Evolutionary conservation across 1,140 invertebrate species (phyloP).

Genomic region (Dinoponera quadriceps): DNA sequence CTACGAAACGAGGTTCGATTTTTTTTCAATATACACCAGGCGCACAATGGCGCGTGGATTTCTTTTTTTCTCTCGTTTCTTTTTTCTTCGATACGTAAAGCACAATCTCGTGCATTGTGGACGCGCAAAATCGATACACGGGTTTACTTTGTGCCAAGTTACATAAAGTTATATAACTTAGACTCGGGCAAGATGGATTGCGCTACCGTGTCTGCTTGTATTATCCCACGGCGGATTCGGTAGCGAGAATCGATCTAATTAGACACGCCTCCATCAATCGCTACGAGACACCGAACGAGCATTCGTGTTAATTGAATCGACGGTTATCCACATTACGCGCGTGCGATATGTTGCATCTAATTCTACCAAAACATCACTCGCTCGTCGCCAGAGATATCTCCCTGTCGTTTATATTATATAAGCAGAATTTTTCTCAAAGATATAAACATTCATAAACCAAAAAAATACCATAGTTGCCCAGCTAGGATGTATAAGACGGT

Average conservation of each 20-base stretch:
- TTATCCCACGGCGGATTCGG: conserved; percentile 51
- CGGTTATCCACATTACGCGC: background rate
- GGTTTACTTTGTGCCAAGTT: no score
- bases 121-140: no score
- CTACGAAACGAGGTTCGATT: background rate
- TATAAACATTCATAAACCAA: no score
- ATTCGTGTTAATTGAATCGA: conserved; percentile 61
- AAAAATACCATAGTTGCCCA: no score
- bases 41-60: no score
- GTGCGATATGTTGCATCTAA: background rate
- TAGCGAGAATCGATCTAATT: conserved; percentile 67
- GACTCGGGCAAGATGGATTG: conserved; percentile 55
- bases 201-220: conserved; percentile 19
- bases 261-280: conserved; percentile 55
- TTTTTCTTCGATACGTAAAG: background rate
- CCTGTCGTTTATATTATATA: no score
- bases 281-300: background rate
- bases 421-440: no score
- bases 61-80: no score
- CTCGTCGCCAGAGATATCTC: no score
- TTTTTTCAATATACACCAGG: background rate
- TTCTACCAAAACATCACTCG: background rate
- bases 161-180: conserved; percentile 34
- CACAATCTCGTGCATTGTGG: background rate
- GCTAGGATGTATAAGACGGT: no score